Evolutionary conservation across 1,140 invertebrate species (phyloP), one percentile per base, ranked within the genome.

Genomic region (Drosophila lacteicornis): DNA sequence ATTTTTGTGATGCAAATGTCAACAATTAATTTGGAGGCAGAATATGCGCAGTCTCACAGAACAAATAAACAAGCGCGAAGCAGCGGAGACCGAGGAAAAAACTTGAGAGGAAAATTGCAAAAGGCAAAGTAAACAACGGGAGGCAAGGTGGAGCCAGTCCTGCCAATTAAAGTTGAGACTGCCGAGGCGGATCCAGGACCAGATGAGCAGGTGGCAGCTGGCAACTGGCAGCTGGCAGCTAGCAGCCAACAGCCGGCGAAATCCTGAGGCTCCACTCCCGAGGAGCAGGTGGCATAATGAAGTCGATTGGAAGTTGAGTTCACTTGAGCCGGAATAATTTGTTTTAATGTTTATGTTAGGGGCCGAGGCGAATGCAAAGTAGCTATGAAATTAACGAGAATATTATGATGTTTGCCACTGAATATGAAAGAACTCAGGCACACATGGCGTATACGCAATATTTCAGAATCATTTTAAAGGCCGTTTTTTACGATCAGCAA

Each of bases 11-110:
- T 77, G 74, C 74, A 78, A 78, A 78, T 78, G 63, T 78, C 75
- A 78, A 77, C 75, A 78, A 78, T 78, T 77, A 78, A 78, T 78
- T 78, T 78, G 49, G 43, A 78, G 75, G 63, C 63, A 36, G 69
- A 78, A 78, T 78, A 78, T 78, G 75, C 75, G 75, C 62, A 77
- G 74, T 77, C 75, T 77, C 50, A 49, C 56, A 76, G 50, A 60
- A 69, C 66, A 77, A 77, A 77, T 77, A 77, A 77, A 77, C 50
- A 76, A 45, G 15, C 30, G 58, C 19, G 15, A 36, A 17, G 46
- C 6, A 40, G 40, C 25, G 27, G 19, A 22, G 42, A 33, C 19
- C 4, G n/a, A 17, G 46, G 17, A 47, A 55, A 42, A 76, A 68
- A 46, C 40, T 68, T 38, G n/a, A 2, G 17, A 50, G 25, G 63